Conservation (phyloP, 2,888 invertebrate genomes). For the Ectobius pallidus region DNA sequence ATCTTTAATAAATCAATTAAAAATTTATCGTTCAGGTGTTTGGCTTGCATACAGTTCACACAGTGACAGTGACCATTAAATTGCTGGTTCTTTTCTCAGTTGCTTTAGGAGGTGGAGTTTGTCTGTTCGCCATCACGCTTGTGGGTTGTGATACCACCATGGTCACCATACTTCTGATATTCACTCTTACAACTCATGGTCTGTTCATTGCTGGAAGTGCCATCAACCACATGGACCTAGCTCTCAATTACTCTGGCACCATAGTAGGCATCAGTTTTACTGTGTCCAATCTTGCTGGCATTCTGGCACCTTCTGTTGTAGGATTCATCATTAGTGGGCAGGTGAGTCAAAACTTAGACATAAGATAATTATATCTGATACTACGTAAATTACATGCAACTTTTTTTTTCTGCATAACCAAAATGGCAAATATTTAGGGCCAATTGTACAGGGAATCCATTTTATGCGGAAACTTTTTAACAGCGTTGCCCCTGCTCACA, state of each 20-base stretch:
- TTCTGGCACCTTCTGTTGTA: slow-evolving; percentile 49
- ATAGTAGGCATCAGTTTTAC: slow-evolving; percentile 52
- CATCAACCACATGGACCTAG: slow-evolving; percentile 52
- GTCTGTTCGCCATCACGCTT: too few species aligned
- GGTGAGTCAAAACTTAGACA: too few species aligned
- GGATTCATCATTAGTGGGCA: slow-evolving; percentile 46
- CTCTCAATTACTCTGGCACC: slow-evolving; percentile 51
- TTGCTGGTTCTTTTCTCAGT: too few species aligned
- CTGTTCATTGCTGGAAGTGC: slow-evolving; percentile 45
- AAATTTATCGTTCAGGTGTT: too few species aligned
- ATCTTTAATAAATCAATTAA: too few species aligned
- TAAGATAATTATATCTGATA: neutral
- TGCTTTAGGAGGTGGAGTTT: neutral
- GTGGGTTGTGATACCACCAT: neutral
- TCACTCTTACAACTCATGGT: neutral
- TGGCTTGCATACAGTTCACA: too few species aligned
- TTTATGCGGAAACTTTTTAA: too few species aligned
- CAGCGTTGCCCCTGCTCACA: too few species aligned
- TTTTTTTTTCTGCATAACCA: too few species aligned
- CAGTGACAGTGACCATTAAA: too few species aligned
- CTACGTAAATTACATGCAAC: neutral
- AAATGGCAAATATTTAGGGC: too few species aligned
- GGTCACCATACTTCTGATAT: neutral
- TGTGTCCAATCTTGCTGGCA: slow-evolving; percentile 50
- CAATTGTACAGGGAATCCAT: too few species aligned